Percentiles rank a stretch among this genome's conserved stretches.
Conservation (phyloP, 2,113 vertebrate species). For the Elachura formosa region DNA sequence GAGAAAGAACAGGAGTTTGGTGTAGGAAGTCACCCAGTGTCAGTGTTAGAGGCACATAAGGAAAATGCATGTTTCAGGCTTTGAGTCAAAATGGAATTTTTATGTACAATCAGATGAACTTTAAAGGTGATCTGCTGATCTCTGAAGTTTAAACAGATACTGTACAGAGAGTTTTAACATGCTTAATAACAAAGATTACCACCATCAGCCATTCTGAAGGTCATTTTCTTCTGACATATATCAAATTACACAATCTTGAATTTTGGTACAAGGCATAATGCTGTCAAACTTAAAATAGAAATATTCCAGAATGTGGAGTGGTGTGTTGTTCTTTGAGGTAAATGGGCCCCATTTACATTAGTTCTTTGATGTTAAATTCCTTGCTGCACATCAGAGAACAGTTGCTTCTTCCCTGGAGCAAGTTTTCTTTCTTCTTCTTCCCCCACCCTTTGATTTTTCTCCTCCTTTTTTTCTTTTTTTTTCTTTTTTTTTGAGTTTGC, state of each 20-base stretch:
- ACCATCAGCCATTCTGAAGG: neutral
- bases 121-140: slow-evolving; percentile 21
- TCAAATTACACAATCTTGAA: slow-evolving; percentile 55
- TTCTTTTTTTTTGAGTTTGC: slow-evolving; percentile 5
- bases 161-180: neutral
- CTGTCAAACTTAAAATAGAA: slow-evolving; percentile 63
- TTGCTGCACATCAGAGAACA: slow-evolving; percentile 77
- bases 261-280: slow-evolving; percentile 58
- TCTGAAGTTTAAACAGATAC: slow-evolving; percentile 11
- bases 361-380: slow-evolving; percentile 79
- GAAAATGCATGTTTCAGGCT: neutral
- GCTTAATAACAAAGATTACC: slow-evolving; percentile 24
- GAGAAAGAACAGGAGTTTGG: neutral
- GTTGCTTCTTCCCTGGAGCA: slow-evolving; percentile 77
- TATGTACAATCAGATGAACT: neutral
- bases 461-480: neutral
- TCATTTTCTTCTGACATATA: slow-evolving; percentile 62
- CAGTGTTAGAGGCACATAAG: neutral
- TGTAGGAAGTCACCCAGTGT: neutral
- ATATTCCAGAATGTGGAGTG: slow-evolving; percentile 59
- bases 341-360: slow-evolving; percentile 75
- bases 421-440: slow-evolving; percentile 61
- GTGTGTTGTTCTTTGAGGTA: slow-evolving; percentile 66
- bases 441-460: slow-evolving; percentile 34
- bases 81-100: neutral